Base-by-base conservation (phyloP, 1,140 invertebrate genomes). In the Atta colombica region DNA sequence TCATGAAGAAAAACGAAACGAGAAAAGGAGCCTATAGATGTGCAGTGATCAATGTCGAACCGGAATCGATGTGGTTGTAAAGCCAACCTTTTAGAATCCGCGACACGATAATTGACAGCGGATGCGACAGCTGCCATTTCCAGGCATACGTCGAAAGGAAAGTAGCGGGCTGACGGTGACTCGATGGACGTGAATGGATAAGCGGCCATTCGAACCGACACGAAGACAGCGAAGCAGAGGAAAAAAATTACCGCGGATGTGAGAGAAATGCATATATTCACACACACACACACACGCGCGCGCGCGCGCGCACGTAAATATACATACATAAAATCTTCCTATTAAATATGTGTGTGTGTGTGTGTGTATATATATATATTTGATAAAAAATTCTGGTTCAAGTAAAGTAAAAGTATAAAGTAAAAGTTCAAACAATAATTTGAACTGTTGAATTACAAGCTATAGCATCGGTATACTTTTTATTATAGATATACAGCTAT, bases 171-270 rank as follows among this genome's bases (percentile, higher is more conserved):
- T 66, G 65, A 61, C 74, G 75, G 88, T 84, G 88, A 90, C 89
- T 89, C 60, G 89, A 84, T 84, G 85, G 87, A 90, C 88, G 78
- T 89, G 89, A 90, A 90, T 89, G 89, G 88, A 90, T 89, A 89
- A 90, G 78, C 88, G 88, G 12, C 77, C 69, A 84, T 84, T 84
- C 80, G 89, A 89, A 78, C 69, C 77, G 88, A 89, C 86, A 89
- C 89, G 78, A 86, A 89, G 60, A 80, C 75, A 58, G 58, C 28
- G 81, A 55, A 60, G 45, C 77, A 58, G 45, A 86, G 45, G 39
- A 78, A 69, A 84, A 89, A 77, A 80, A 75, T 75, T 58, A 49
- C 39, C n/a, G 69, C 39, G 14, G n/a, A 31, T 68, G 63, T 53
- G 31, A 66, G 45, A 53, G 45, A 53, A 45, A 75, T 12, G n/a